These are phyloP conservation scores for Smithornis capensis DNA, from an alignment of 2,113 vertebrate genomes.

Conservation along the genomic window DNA sequence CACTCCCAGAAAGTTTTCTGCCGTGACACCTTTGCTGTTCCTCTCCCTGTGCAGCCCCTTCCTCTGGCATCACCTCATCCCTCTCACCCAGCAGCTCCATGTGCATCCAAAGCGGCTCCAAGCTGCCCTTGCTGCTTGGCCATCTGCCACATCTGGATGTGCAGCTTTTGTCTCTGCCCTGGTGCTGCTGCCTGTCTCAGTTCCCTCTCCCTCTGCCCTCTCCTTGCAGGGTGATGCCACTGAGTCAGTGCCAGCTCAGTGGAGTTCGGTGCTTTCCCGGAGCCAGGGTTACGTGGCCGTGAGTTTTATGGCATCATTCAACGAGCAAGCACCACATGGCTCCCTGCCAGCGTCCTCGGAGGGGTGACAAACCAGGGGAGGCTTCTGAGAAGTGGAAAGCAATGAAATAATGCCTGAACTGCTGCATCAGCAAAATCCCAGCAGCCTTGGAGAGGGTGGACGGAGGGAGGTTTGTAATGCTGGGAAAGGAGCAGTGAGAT, in stretches of 20 bases:
- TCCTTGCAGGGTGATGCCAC: neutral
- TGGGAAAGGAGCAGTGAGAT: neutral
- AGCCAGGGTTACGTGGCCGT: fast-evolving
- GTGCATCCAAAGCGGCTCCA: neutral
- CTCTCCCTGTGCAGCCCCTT: neutral
- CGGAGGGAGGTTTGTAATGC: neutral
- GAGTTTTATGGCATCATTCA: neutral
- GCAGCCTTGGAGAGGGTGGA: neutral
- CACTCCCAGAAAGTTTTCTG: neutral
- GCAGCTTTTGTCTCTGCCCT: neutral
- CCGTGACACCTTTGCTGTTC: neutral
- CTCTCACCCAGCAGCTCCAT: neutral
- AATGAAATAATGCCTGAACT: neutral
- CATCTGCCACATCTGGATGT: neutral
- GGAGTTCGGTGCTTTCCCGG: neutral
- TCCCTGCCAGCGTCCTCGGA: neutral
- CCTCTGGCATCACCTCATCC: neutral
- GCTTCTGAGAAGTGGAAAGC: constrained; percentile 1
- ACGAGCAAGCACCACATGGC: fast-evolving
- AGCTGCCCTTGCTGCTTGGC: neutral
- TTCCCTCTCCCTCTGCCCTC: neutral
- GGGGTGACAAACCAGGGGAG: neutral
- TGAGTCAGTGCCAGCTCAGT: fast-evolving
- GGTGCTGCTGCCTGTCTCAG: fast-evolving
- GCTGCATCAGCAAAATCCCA: neutral